These are phyloP conservation scores for Pachydiplax longipennis DNA, from an alignment of 2,888 invertebrate species.

Conservation along the genomic window DNA sequence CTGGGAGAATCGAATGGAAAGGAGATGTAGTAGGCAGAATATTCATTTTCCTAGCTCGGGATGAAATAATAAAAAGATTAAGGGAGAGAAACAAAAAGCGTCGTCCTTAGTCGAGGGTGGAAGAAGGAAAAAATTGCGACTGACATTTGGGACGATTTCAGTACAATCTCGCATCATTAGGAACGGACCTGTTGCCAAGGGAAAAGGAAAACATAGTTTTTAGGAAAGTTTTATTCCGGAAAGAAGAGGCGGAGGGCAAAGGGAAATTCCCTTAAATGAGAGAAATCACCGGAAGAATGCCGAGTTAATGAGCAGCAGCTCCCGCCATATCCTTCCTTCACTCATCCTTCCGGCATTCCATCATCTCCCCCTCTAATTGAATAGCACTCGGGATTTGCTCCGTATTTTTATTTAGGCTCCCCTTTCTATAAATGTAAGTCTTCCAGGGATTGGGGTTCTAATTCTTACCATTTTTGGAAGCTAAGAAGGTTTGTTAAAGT, in stretches of 20 bases:
- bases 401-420: too few relatives aligned
- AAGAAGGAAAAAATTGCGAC: not conserved
- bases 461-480: too few relatives aligned
- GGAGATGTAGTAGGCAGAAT: too few relatives aligned
- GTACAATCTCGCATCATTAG: not conserved
- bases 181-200: not conserved
- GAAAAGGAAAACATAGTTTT: not conserved
- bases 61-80: not conserved
- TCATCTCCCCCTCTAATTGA: not conserved
- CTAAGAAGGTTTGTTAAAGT: too few relatives aligned
- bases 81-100: not conserved
- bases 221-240: not conserved
- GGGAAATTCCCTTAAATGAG: not conserved
- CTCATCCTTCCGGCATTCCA: not conserved
- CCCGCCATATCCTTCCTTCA: not conserved
- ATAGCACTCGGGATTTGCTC: too few relatives aligned
- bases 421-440: too few relatives aligned
- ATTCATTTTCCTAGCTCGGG: not conserved
- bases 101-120: not conserved
- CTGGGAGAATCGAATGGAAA: too few relatives aligned
- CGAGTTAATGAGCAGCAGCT: not conserved
- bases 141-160: not conserved
- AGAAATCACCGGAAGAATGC: not conserved
- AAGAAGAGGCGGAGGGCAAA: not conserved
- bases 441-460: too few relatives aligned